phyloP scores from a whole-genome alignment of 2,888 invertebrate species.

The Microplitis manilae region DNA sequence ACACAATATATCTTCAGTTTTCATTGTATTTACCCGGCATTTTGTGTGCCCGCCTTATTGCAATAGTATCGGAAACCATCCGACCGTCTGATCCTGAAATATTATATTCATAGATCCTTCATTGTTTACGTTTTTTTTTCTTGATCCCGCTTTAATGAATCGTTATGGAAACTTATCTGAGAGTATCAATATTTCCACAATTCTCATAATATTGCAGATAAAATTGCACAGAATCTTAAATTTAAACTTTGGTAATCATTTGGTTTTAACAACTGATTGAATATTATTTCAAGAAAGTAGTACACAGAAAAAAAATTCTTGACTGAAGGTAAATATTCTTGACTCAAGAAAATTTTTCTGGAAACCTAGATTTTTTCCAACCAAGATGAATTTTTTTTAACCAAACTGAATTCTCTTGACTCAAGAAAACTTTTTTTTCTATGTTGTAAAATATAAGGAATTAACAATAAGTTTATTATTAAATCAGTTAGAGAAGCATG shows the following conservation, averaged over 20 bases:
- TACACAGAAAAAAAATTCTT: not conserved
- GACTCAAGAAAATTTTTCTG: no score
- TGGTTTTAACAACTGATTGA: not conserved
- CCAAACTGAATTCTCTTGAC: no score
- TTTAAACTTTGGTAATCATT: not conserved
- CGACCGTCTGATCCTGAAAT: slow-evolving; percentile 27
- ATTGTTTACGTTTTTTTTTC: slow-evolving; percentile 19
- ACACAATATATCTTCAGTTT: slow-evolving; percentile 23
- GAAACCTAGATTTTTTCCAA: no score
- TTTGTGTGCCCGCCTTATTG: slow-evolving; percentile 32
- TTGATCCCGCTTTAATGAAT: slow-evolving; percentile 14
- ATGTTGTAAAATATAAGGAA: no score
- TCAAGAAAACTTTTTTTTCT: no score
- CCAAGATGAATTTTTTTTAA: no score
- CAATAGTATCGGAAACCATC: slow-evolving; percentile 25
- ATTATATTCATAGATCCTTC: slow-evolving; percentile 24
- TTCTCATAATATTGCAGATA: not conserved
- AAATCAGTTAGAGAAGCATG: not conserved
- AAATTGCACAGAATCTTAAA: not conserved
- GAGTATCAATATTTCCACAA: not conserved
- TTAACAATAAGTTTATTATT: not conserved
- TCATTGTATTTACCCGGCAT: slow-evolving; percentile 5
- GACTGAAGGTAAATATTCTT: no score
- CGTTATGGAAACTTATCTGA: not conserved
- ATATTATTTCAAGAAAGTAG: not conserved